Evolutionary conservation across 1,140 invertebrate species (phyloP), one percentile per base, ranked within the genome.

Genomic region (Trigoniulus corallinus): DNA sequence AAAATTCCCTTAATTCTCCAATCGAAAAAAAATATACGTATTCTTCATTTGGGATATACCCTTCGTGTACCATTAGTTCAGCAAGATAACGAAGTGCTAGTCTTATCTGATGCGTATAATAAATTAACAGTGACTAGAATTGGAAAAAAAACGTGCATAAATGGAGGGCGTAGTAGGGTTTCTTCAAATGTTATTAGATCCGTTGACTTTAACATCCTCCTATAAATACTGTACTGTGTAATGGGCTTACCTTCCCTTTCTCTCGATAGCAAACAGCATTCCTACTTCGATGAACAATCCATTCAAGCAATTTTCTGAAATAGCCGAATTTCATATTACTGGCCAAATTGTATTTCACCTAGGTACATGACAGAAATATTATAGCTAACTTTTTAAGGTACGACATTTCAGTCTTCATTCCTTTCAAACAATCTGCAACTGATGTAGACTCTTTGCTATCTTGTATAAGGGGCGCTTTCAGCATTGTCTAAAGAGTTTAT

Each of bases 21-120:
- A 75, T 65, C 1, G 79, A 78, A 44, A 88, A 67, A 63, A 75
- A 82, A 61, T 76, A 84, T 21, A 88, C 62, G 0, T 88, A 64
- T 24, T 80, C 72, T n/a, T 61, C 56, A 42, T 78, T 69, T 0
- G 83, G 82, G 15, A 89, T 54, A 13, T 72, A 66, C 53, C 78
- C 79, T 54, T 79, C 70, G 1, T 59, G 54, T 0, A 74, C 69
- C 65, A 88, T 69, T 21, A 75, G 54, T 15, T 68, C 55, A 0
- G 71, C 79, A 2, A 88, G 61, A 39, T 64, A 61, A 37, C 68
- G 63, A 54, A 76, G 79, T 0, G 73, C 78, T 23, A 75, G 39
- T 48, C 83, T 71, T 15, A 82, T 56, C 56, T 71, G 72, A 57
- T 86, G 74, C 0, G 74, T 58, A 12, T 67, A 63, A 24, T 71